Evolutionary conservation across 2,888 invertebrate genomes (phyloP).

Genomic region (Myathropa florea): DNA sequence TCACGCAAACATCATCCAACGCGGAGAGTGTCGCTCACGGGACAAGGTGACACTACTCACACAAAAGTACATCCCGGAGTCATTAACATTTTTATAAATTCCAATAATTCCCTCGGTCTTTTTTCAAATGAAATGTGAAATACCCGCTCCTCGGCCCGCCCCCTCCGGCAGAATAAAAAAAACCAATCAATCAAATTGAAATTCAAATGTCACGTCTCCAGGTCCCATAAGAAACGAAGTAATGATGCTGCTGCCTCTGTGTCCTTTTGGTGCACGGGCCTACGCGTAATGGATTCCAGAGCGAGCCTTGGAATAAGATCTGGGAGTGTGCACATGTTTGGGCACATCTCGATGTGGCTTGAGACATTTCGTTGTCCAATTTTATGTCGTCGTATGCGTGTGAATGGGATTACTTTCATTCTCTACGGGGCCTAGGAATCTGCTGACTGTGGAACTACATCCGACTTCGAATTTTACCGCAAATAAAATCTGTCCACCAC

Average conservation of each 20-base stretch:
- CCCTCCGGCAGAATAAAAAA: not conserved
- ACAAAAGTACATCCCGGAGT: not conserved
- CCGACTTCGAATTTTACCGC: slow-evolving; percentile 18
- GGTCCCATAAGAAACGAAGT: slow-evolving; percentile 13
- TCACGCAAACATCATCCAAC: slow-evolving; percentile 3
- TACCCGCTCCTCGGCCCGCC: not conserved
- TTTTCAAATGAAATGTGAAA: slow-evolving; percentile 10
- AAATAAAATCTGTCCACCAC: slow-evolving; percentile 38
- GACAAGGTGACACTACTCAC: not conserved
- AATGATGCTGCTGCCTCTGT: not conserved
- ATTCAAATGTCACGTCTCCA: slow-evolving; percentile 51
- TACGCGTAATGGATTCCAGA: slow-evolving; percentile 17
- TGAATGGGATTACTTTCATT: slow-evolving; percentile 38
- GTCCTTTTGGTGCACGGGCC: slow-evolving; percentile 18
- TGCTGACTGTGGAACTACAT: slow-evolving; percentile 16
- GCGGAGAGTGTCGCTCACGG: not conserved
- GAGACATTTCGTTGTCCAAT: slow-evolving; percentile 13
- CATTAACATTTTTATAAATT: slow-evolving; percentile 27
- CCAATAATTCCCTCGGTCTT: slow-evolving; percentile 8
- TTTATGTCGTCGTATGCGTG: not conserved
- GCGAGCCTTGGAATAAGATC: not conserved
- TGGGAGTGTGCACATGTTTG: not conserved
- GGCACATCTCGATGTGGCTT: not conserved
- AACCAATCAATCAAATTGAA: slow-evolving; percentile 52
- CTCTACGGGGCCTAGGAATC: not conserved